phyloP scores from a whole-genome alignment of 2,888 invertebrate species.

The Rhingia campestris region DNA sequence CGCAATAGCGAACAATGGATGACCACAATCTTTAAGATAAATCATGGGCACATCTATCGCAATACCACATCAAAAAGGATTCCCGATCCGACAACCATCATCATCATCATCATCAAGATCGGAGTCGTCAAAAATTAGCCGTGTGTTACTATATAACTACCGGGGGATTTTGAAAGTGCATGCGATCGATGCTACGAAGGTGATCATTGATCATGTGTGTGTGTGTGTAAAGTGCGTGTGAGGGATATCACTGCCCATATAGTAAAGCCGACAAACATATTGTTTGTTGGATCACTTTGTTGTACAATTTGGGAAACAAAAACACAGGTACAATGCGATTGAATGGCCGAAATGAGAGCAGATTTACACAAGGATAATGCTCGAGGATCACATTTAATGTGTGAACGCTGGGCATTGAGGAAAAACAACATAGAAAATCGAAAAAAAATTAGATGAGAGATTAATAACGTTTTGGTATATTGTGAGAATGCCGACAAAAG shows the following conservation, averaged over 20 bases:
- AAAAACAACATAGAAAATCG: constrained; percentile 61
- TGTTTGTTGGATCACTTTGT: constrained; percentile 55
- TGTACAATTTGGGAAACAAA: constrained; percentile 20
- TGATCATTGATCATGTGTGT: constrained; percentile 54
- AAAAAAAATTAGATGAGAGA: constrained; percentile 72
- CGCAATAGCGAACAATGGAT: constrained; percentile 52
- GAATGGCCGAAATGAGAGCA: constrained; percentile 59
- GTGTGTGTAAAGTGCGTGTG: constrained; percentile 48
- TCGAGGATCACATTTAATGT: constrained; percentile 50
- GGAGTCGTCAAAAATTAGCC: constrained; percentile 46
- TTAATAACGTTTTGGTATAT: constrained; percentile 61
- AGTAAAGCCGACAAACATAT: constrained; percentile 18
- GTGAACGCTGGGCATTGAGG: constrained; percentile 21
- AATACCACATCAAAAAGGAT: constrained; percentile 67
- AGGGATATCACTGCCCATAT: constrained; percentile 12
- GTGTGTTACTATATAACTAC: constrained; percentile 3
- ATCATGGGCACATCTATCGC: constrained; percentile 69
- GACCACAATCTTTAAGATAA: constrained; percentile 70
- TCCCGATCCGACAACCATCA: constrained; percentile 51
- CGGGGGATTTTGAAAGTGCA: background rate
- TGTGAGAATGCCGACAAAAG: constrained; percentile 53
- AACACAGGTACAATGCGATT: constrained; percentile 53
- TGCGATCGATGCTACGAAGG: constrained; percentile 21
- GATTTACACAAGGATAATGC: constrained; percentile 68
- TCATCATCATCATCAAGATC: constrained; percentile 39